Evolutionary conservation across 2,113 vertebrate species (phyloP), one percentile per base, ranked within the genome.

Genomic region (Cervus canadensis): DNA sequence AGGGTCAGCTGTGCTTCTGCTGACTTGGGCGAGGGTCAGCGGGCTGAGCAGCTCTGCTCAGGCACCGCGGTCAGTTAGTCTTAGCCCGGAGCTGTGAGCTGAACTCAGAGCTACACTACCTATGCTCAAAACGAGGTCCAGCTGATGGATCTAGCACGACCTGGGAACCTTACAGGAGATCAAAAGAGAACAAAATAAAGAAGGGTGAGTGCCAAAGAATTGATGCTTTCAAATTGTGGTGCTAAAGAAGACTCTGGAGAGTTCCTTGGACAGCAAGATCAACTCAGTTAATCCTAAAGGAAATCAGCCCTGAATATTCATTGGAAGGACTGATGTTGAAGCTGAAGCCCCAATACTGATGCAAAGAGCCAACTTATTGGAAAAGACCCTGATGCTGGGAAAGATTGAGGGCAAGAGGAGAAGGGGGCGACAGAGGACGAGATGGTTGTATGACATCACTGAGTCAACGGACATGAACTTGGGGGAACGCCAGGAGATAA

Each of bases 21-120:
- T 14, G 52, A 43, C 6, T 10, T 30, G 6, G 11, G 5, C 3
- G 40, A 21, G 26, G 23, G 25, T 52, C 5, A 2, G 43, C 1
- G 21, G 57, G 6, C 33, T 71, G 2, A 12, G n/a, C 28, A 71
- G 1, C 7, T 82, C 56, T 82, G 13, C 23, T 89, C 26, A 85
- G 43, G 26, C 36, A 33, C 13, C 26, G 33, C 1, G 4, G 25
- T 83, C 36, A 40, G 0, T 78, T 30, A 87, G 11, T 9, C 19
- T 84, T 81, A 33, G 33, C 21, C 10, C 10, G 2, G 19, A 45
- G 7, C 25, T 82, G 17, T n/a, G 54, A 7, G 15, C 7, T 71
- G 2, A 43, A 16, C 13, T 97, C 43, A 87, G 28, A 50, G 57
- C 28, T 91, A 2, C 3, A 59, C 33, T 50, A 36, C 9, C 6